A percentile compares a stretch with the other conserved stretches of the same genome.
Evolutionary conservation across 2,797 vertebrate species (phyloP).

Genomic region (Pachyuromys duprasi): DNA sequence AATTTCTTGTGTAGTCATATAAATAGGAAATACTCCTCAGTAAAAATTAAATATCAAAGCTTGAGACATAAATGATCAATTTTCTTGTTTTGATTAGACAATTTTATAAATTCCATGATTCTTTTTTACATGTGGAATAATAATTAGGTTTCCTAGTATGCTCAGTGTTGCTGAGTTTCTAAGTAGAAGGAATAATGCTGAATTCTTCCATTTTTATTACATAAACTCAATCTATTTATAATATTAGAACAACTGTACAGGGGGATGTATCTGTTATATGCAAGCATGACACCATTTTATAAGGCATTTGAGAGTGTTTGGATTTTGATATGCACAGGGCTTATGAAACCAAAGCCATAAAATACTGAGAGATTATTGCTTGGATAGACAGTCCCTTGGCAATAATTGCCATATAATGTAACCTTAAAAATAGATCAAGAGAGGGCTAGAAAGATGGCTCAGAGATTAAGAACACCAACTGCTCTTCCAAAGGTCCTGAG

Average conservation of each 20-base stretch:
- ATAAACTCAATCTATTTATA: not conserved
- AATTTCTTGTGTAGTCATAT: not conserved
- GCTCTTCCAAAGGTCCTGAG: no score
- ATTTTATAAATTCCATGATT: conserved; percentile 8
- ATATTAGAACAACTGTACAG: not conserved
- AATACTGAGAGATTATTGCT: not conserved
- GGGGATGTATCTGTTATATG: not conserved
- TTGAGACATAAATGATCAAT: not conserved
- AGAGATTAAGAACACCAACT: no score
- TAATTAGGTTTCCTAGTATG: not conserved
- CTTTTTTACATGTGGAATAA: not conserved
- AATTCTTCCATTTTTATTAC: not conserved
- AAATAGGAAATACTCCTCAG: not conserved
- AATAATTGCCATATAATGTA: conserved; percentile 13
- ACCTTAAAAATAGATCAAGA: conserved; percentile 26
- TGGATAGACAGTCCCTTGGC: not conserved
- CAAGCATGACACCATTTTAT: not conserved
- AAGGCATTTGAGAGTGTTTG: not conserved
- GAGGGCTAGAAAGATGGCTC: no score
- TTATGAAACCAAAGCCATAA: not conserved
- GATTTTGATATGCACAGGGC: not conserved
- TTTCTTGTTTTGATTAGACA: not conserved
- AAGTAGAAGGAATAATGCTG: not conserved
- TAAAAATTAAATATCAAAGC: not conserved
- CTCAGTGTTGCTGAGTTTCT: not conserved